A percentile compares a stretch with the other conserved stretches of the same genome.
Conservation (phyloP, 2,113 vertebrate species). For the Cynoglossus semilaevis region DNA sequence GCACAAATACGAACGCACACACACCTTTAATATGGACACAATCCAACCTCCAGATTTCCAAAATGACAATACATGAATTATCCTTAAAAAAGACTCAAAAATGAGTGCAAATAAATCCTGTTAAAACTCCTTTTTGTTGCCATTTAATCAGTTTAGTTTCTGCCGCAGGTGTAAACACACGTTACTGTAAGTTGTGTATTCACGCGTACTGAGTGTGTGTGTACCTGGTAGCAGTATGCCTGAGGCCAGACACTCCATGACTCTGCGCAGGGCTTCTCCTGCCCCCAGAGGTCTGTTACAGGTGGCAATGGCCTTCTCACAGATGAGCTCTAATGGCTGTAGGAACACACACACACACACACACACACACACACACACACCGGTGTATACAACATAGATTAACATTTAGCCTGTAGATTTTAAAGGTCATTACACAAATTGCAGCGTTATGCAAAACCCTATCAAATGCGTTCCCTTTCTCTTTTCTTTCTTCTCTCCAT, state of each 20-base stretch:
- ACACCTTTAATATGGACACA: constrained; percentile 20
- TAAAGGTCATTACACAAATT: background rate
- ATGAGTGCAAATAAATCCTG: no score
- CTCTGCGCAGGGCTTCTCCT: constrained; percentile 94
- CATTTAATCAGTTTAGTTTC: no score
- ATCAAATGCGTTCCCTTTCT: no score
- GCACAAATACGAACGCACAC: background rate
- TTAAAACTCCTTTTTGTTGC: no score
- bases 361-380: constrained; percentile 8
- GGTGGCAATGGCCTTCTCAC: constrained; percentile 99
- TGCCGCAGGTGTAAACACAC: no score
- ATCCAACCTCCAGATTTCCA: no score
- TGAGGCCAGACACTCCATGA: constrained; percentile 98
- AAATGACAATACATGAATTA: no score
- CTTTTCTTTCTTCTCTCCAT: no score
- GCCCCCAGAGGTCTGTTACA: constrained; percentile 97
- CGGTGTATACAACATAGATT: no score
- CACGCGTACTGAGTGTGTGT: constrained; percentile 4
- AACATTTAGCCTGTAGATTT: background rate
- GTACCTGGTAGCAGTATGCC: constrained; percentile 97
- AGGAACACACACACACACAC: constrained; percentile 24
- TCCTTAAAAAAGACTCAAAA: no score
- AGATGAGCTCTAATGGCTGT: constrained; percentile 96
- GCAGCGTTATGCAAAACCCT: background rate
- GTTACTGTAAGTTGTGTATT: constrained; percentile 4